Percentiles rank a stretch among this genome's conserved stretches.
Conservation (phyloP, 2,888 invertebrate species). For the Rosalia funebris region DNA sequence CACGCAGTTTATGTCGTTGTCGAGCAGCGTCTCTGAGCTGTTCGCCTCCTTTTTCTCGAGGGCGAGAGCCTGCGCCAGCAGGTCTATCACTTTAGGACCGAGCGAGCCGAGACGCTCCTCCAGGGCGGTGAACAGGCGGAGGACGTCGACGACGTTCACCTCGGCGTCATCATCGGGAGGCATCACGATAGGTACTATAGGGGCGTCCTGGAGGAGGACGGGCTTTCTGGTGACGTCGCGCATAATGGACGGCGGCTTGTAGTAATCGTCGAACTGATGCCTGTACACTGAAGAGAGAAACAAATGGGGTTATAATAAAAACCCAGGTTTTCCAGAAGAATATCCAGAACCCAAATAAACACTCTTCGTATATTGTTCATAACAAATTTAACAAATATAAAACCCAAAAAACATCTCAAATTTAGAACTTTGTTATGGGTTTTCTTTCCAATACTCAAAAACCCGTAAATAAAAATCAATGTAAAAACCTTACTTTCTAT, state of each 20-base stretch:
- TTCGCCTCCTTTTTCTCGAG: slow-evolving; percentile 79
- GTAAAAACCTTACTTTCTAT: too few species aligned
- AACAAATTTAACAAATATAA: not conserved
- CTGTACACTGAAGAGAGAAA: slow-evolving; percentile 8
- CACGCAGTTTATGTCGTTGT: slow-evolving; percentile 78
- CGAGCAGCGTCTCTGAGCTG: slow-evolving; percentile 78
- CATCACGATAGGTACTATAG: slow-evolving; percentile 16
- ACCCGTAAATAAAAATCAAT: too few species aligned
- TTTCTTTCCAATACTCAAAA: too few species aligned
- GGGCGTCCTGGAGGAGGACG: not conserved
- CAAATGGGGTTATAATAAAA: too few species aligned
- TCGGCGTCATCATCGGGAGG: slow-evolving; percentile 65
- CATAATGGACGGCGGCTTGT: slow-evolving; percentile 57
- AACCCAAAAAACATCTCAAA: not conserved
- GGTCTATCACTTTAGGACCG: slow-evolving; percentile 80
- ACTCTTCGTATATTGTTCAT: too few species aligned
- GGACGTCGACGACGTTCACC: slow-evolving; percentile 72
- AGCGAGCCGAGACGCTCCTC: slow-evolving; percentile 87
- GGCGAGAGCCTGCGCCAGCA: slow-evolving; percentile 80
- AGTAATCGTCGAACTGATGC: slow-evolving; percentile 46
- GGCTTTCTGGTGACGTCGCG: slow-evolving; percentile 57
- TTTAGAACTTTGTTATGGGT: too few species aligned
- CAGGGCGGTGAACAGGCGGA: slow-evolving; percentile 81
- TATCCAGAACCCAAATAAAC: too few species aligned
- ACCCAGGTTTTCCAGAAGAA: too few species aligned